Conservation (phyloP, 2,888 invertebrate genomes). For the Oligia strigilis region DNA sequence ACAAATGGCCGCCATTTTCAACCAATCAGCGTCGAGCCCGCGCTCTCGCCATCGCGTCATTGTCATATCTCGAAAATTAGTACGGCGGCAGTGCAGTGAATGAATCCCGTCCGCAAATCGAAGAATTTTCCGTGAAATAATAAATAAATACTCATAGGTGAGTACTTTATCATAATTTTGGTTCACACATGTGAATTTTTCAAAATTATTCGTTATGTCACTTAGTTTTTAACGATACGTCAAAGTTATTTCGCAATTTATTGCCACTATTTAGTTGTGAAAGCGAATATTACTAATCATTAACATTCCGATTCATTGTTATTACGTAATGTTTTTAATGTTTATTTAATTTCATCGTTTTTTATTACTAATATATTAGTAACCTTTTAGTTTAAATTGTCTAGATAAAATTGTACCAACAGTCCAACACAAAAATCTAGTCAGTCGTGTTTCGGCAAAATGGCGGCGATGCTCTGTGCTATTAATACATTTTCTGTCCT, state of each 20-base stretch:
- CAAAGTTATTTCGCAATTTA: conserved; percentile 76
- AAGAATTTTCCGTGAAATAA: conserved; percentile 86
- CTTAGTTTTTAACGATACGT: conserved; percentile 60
- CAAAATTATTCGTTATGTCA: conserved; percentile 66
- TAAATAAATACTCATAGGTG: conserved; percentile 81
- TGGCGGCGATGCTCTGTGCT: conserved; percentile 87
- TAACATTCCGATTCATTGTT: conserved; percentile 45
- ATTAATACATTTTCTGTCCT: conserved; percentile 84
- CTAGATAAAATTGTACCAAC: conserved; percentile 73
- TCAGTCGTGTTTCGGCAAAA: conserved; percentile 86
- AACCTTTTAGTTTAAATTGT: conserved; percentile 60
- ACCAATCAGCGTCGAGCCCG: conserved; percentile 87
- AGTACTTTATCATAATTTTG: conserved; percentile 70
- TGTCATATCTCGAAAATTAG: conserved; percentile 90
- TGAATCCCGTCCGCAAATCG: conserved; percentile 89
- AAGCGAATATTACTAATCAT: conserved; percentile 62
- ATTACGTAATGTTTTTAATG: conserved; percentile 46
- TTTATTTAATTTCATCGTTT: conserved; percentile 38
- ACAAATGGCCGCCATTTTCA: conserved; percentile 87
- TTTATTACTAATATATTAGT: conserved; percentile 44
- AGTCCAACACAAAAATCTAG: conserved; percentile 78
- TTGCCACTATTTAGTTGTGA: conserved; percentile 70
- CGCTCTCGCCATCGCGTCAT: conserved; percentile 90
- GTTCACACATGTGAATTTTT: conserved; percentile 53
- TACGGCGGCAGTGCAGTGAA: conserved; percentile 89